phyloP scores from a whole-genome alignment of 1,140 invertebrate genomes.

The Calephelis virginiensis region DNA sequence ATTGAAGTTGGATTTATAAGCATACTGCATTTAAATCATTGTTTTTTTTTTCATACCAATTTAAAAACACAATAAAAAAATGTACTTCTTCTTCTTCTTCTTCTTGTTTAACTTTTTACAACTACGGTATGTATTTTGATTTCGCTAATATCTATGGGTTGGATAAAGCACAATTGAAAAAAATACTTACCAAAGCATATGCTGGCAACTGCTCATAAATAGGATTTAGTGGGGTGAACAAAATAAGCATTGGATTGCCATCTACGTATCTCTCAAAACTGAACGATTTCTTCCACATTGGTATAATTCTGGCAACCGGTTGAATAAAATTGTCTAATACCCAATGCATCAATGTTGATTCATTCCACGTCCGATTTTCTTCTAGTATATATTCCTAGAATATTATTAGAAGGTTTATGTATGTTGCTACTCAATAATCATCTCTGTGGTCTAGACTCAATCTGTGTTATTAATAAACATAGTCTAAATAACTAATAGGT shows the following conservation, averaged over 20 bases:
- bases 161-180: no score
- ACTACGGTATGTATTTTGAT: no score
- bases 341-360: slow-evolving; percentile 75
- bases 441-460: no score
- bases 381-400: slow-evolving; percentile 77
- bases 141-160: no score
- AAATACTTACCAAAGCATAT: slow-evolving; percentile 81
- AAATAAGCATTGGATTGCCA: slow-evolving; percentile 82
- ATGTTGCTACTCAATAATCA: no score
- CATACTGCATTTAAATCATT: no score
- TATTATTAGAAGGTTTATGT: neutral
- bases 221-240: slow-evolving; percentile 86
- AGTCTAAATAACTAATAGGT: no score
- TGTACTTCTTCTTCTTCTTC: neutral
- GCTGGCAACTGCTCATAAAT: slow-evolving; percentile 79
- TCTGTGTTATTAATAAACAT: no score
- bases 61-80: neutral
- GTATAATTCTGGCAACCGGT: slow-evolving; percentile 81
- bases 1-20: no score
- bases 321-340: slow-evolving; percentile 79
- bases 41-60: no score
- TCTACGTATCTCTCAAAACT: slow-evolving; percentile 81
- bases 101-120: no score
- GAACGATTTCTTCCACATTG: slow-evolving; percentile 82
- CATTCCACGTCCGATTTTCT: slow-evolving; percentile 54